A percentile compares a stretch with the other conserved stretches of the same genome.
These are phyloP conservation scores for Syrmaticus mikado DNA, from an alignment of 2,113 vertebrate genomes.

Conservation along the genomic window DNA sequence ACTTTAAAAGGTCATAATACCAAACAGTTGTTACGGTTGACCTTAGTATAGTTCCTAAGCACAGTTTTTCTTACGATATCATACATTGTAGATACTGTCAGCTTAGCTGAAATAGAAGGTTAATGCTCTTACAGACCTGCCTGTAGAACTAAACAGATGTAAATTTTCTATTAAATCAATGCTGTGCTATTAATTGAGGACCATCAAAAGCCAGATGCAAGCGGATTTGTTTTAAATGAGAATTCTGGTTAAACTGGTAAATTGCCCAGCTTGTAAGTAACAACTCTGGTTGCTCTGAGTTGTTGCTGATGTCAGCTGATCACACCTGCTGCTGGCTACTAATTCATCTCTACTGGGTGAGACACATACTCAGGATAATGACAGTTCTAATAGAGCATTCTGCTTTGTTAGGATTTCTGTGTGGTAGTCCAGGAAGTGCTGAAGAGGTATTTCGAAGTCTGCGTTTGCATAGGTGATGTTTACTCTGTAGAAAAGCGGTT, in stretches of 20 bases:
- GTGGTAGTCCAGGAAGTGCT: background rate
- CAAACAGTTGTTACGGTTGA: background rate
- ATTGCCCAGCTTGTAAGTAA: background rate
- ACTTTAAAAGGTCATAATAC: background rate
- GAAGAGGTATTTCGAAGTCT: background rate
- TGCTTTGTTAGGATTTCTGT: background rate
- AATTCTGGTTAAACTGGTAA: background rate
- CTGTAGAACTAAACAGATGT: background rate
- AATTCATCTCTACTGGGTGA: background rate
- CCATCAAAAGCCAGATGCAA: background rate
- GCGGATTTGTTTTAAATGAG: background rate
- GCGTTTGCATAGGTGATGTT: slow-evolving; percentile 2
- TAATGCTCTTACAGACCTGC: background rate
- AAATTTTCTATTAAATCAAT: background rate
- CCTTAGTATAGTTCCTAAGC: background rate
- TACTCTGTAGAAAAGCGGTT: background rate
- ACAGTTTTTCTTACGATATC: rapidly evolving
- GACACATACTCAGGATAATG: background rate
- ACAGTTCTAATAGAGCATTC: background rate
- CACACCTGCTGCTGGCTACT: background rate
- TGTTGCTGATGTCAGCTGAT: background rate
- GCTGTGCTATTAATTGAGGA: background rate
- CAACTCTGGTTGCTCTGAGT: background rate
- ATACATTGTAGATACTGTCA: background rate
- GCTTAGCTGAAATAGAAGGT: background rate